Base-by-base conservation (phyloP, 1,140 invertebrate genomes). In the Drosophila punjabiensis region DNA sequence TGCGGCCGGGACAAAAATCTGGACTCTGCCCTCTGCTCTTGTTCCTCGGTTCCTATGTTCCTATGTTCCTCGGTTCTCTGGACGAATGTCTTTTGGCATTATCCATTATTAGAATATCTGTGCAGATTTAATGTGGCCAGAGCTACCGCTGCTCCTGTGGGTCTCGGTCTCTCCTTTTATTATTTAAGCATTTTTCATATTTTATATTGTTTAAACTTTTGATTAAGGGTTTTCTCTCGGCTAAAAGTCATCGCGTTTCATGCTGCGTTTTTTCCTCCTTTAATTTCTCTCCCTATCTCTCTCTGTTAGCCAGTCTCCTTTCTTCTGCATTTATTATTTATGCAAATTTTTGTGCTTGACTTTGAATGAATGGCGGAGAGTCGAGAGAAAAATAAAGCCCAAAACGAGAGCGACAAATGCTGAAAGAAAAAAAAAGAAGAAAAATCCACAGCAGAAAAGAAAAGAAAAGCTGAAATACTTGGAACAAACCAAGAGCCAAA, bases 181-280 rank as follows among this genome's bases (percentile, higher is more conserved):
- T 74, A 76, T 63, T 79, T 60, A 50, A 79, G 39, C 53, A 58
- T 82, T 80, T 77, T 87, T 77, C 73, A 88, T 88, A 88, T 83
- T 88, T 88, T 71, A 88, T 83, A 80, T 87, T 87, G 76, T 83
- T 87, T 88, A 83, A 86, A 88, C 84, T 87, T 87, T 88, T 87
- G 83, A 87, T 87, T 87, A 87, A 83, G 83, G 83, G 80, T 67
- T 87, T 33, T 24, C 6, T 9, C 33, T 87, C 70, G 76, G 67
- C 71, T 66, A 59, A 47, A 59, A 50, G 67, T 67, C 45, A 60
- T 35, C 33, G 33, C 47, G 28, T 56, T 58, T 61, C 58, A 60
- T 66, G 70, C 71, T 52, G 47, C n/a, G n/a, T 58, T 62, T 55
- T 58, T 59, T 59, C 52, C 50, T 50, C 14, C 14, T 28, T 85